phyloP scores from a whole-genome alignment of 2,888 invertebrate genomes.

The Papilio elwesi region DNA sequence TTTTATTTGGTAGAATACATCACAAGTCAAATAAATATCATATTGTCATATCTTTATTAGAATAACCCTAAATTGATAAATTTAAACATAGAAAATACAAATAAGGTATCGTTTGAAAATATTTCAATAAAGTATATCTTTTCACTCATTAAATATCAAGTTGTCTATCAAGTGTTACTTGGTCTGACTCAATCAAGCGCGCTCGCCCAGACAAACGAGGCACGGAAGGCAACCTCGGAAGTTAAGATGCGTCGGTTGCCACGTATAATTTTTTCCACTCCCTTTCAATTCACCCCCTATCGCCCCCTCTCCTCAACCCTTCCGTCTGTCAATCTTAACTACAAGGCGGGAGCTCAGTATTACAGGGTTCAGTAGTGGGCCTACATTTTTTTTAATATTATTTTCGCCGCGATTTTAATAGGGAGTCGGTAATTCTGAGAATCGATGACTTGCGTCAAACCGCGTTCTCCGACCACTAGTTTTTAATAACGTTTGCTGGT shows the following conservation, averaged over 20 bases:
- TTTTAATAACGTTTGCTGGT: constrained; percentile 46
- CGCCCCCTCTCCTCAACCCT: constrained; percentile 71
- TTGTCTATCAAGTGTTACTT: constrained; percentile 17
- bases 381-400: constrained; percentile 68
- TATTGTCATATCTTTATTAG: background rate
- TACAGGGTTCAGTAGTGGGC: constrained; percentile 72
- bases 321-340: constrained; percentile 84
- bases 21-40: no score
- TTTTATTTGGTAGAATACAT: no score
- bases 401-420: constrained; percentile 71
- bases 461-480: constrained; percentile 48
- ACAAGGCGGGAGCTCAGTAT: constrained; percentile 70
- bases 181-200: constrained; percentile 42
- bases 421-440: constrained; percentile 63
- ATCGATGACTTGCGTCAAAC: constrained; percentile 66
- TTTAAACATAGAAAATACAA: background rate
- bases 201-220: constrained; percentile 57
- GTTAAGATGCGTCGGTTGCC: constrained; percentile 82
- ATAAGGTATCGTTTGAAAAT: background rate
- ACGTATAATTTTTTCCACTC: constrained; percentile 83
- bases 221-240: constrained; percentile 73
- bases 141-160: constrained; percentile 20
- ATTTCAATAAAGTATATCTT: background rate
- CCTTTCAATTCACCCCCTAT: constrained; percentile 75
- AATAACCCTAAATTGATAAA: background rate